A percentile compares a stretch with the other conserved stretches of the same genome.
These are phyloP conservation scores for Trichonephila clavata DNA, from an alignment of 1,140 invertebrate genomes.

Conservation along the genomic window DNA sequence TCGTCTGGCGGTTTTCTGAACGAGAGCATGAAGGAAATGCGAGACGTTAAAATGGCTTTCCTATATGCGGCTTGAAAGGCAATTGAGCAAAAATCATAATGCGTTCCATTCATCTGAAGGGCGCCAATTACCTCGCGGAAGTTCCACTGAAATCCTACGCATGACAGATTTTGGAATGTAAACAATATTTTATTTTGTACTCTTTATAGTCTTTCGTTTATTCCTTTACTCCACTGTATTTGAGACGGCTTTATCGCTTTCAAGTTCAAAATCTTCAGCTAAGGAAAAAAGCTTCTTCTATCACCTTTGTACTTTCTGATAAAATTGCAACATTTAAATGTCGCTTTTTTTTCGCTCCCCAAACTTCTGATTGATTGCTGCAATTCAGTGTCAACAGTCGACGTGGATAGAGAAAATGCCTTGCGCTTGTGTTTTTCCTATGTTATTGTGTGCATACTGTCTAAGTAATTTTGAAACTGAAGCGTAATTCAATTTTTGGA, in stretches of 20 bases:
- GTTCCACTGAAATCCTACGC: constrained; percentile 55
- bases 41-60: constrained; percentile 35
- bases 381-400: constrained; percentile 18
- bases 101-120: constrained; percentile 66
- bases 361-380: constrained; percentile 47
- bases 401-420: constrained; percentile 42
- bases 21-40: constrained; percentile 30
- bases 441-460: neutral
- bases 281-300: neutral
- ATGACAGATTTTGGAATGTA: constrained; percentile 66
- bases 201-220: constrained; percentile 16
- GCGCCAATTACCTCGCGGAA: constrained; percentile 72
- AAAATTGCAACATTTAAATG: constrained; percentile 22
- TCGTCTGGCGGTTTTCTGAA: constrained; percentile 31
- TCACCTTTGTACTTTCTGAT: constrained; percentile 73
- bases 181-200: constrained; percentile 46
- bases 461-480: neutral
- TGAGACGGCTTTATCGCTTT: neutral
- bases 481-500: neutral
- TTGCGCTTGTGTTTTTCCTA: neutral
- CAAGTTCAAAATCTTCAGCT: constrained; percentile 1
- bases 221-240: neutral
- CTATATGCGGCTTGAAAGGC: neutral
- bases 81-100: constrained; percentile 64
- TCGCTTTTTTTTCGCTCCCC: constrained; percentile 11